These are phyloP conservation scores for Condylura cristata DNA, from an alignment of 2,113 vertebrate species.

Conservation along the genomic window DNA sequence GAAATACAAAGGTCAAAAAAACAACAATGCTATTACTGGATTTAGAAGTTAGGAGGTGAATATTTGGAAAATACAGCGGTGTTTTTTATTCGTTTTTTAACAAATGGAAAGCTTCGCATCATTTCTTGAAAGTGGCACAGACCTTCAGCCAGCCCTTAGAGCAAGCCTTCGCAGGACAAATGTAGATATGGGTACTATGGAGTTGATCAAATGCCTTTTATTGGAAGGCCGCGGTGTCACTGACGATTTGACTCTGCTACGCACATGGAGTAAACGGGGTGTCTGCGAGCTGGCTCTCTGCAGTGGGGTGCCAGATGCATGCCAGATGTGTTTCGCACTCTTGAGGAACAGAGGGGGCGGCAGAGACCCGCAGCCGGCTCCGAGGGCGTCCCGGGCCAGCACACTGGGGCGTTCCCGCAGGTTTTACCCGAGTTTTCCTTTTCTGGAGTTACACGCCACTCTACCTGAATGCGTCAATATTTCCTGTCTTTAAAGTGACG, in stretches of 20 bases:
- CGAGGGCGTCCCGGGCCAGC: too few relatives aligned
- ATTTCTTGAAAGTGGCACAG: conserved; percentile 13
- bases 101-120: background rate
- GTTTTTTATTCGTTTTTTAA: background rate
- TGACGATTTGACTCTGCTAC: conserved; percentile 14
- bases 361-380: too few relatives aligned
- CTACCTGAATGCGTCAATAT: background rate
- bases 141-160: conserved; percentile 7
- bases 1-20: background rate
- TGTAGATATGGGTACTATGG: background rate
- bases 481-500: background rate
- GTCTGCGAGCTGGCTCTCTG: too few relatives aligned
- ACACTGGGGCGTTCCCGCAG: background rate
- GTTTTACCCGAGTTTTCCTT: background rate
- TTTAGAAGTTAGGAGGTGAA: conserved; percentile 7
- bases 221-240: too few relatives aligned
- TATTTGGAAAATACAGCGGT: background rate
- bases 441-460: background rate
- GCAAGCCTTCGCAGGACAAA: background rate
- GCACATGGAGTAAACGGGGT: background rate
- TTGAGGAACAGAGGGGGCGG: too few relatives aligned
- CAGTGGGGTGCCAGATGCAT: too few relatives aligned
- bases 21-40: background rate
- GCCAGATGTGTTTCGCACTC: too few relatives aligned
- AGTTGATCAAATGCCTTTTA: too few relatives aligned